Percentiles rank a stretch among this genome's conserved stretches.
These are phyloP conservation scores for Cyanoramphus novaezelandiae DNA, from an alignment of 2,113 vertebrate species.

Conservation along the genomic window DNA sequence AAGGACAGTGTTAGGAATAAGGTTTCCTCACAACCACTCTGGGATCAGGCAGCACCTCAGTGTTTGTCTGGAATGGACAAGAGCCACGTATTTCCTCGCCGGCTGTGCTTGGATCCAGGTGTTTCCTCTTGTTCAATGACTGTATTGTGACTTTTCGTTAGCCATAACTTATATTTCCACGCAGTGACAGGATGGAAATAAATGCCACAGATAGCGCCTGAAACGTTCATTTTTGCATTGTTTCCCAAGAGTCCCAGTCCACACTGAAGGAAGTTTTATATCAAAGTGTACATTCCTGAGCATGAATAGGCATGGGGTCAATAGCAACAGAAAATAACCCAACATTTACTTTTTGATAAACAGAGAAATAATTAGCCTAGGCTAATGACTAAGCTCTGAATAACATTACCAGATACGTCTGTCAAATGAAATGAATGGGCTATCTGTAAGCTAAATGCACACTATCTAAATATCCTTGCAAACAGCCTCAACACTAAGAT, in stretches of 20 bases:
- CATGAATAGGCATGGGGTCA: background rate
- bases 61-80: background rate
- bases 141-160: background rate
- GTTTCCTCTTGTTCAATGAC: conserved; percentile 48
- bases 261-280: background rate
- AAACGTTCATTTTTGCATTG: rapidly evolving
- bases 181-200: conserved; percentile 3
- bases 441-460: background rate
- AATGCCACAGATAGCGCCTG: background rate
- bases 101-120: background rate
- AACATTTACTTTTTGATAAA: background rate
- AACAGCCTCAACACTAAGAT: background rate
- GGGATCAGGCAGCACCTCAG: background rate
- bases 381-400: background rate
- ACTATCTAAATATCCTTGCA: background rate
- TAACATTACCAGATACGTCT: background rate
- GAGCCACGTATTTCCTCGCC: background rate
- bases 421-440: background rate
- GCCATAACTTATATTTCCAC: background rate
- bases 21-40: background rate
- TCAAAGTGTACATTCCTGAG: background rate
- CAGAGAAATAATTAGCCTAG: background rate
- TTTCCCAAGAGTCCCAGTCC: background rate
- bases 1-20: background rate
- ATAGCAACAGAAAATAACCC: background rate